Percentiles rank a stretch among this genome's conserved stretches.
These are phyloP conservation scores for Sylvia borin DNA, from an alignment of 2,797 vertebrate species.

Conservation along the genomic window DNA sequence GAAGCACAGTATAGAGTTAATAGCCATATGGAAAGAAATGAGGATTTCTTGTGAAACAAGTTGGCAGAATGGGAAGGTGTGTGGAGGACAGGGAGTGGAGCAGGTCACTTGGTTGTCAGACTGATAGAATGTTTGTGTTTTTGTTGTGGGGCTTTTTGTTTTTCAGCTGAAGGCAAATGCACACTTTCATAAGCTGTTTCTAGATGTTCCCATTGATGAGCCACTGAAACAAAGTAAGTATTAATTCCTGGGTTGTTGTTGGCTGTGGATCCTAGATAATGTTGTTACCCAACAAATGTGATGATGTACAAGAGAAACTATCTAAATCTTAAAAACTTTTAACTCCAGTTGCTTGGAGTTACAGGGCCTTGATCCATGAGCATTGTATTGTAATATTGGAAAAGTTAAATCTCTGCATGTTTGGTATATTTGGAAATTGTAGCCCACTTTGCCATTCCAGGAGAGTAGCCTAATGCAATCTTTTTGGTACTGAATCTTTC, in stretches of 20 bases:
- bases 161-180: constrained; percentile 89
- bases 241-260: neutral
- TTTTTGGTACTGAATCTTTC: neutral
- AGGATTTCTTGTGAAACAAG: neutral
- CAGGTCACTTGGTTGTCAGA: neutral
- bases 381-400: neutral
- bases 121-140: neutral
- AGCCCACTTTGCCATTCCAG: neutral
- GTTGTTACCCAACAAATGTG: neutral
- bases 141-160: constrained; percentile 36
- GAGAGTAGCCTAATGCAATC: neutral
- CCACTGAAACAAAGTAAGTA: constrained; percentile 90
- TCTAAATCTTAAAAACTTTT: neutral
- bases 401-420: neutral
- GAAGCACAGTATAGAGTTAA: neutral
- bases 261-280: neutral
- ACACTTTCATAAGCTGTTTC: constrained; percentile 95
- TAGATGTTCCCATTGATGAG: constrained; percentile 89
- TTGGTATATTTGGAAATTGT: neutral
- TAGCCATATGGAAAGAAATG: neutral
- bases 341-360: neutral
- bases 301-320: neutral
- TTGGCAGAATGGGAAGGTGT: neutral
- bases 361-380: neutral
- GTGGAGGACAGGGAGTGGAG: neutral